These are phyloP conservation scores for Tapirus terrestris DNA, from an alignment of 2,113 vertebrate genomes.

Conservation along the genomic window DNA sequence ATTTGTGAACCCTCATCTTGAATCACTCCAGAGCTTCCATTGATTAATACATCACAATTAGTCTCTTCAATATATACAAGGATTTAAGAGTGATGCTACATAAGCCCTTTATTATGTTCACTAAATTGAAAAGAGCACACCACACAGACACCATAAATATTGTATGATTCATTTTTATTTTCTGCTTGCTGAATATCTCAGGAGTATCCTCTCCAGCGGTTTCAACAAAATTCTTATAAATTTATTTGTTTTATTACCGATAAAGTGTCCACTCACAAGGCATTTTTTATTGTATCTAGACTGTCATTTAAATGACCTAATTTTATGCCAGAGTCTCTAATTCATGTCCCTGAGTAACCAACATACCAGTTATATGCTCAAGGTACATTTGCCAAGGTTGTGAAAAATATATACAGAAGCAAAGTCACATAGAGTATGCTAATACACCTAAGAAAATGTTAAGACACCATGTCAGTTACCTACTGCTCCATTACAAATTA, in stretches of 20 bases:
- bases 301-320: not conserved
- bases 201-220: not conserved
- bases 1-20: not conserved
- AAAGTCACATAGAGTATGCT: not conserved
- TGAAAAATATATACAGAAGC: not conserved
- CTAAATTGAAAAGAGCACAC: not conserved
- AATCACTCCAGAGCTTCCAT: not conserved
- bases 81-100: not conserved
- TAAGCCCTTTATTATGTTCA: not conserved
- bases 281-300: not conserved
- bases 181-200: not conserved
- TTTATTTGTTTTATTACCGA: conserved; percentile 39
- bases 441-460: not conserved
- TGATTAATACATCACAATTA: not conserved
- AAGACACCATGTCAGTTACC: not conserved
- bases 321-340: conserved; percentile 4
- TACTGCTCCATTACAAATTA: not conserved
- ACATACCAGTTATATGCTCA: not conserved
- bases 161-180: not conserved
- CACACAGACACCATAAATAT: not conserved
- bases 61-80: not conserved
- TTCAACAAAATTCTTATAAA: not conserved
- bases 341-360: not conserved
- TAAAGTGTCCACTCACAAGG: not conserved
- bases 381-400: not conserved